Base-by-base conservation (phyloP, 2,797 vertebrate genomes). In the Heterohyrax brucei region DNA sequence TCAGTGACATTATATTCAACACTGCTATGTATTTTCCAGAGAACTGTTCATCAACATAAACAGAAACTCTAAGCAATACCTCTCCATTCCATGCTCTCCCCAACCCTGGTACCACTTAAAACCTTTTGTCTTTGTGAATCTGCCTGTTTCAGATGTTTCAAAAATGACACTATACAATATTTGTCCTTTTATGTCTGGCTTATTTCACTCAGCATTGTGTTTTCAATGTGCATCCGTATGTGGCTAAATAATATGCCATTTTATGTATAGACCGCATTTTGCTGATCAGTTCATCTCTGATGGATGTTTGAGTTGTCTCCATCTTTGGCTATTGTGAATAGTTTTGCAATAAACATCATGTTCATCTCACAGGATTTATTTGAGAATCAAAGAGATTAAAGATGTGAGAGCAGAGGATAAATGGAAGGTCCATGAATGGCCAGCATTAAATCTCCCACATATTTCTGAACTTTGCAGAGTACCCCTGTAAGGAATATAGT, bases 381-480 rank as follows among this genome's bases (percentile, higher is more conserved):
- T 62, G 12, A 93, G 61, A 16, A 61, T 89, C 76, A 33, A 83
- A 81, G 50, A 59, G 76, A 84, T 86, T 12, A 85, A 19, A 18
- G 44, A 61, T 77, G 0, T 89, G 89, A 87, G 81, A 87, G 61
- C n/a, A 53, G 33, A 14, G 66, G 13, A 75, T 79, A 89, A 83
- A 82, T 53, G 24, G n/a, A 59, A 56, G 61, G 30, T n/a, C 30
- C 4, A 4, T 59, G 62, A 13, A 46, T 91, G 78, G 62, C 48
- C 80, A 13, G 56, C 50, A 19, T 48, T 10, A 46, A 87, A 95
- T 26, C 28, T 73, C 64, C 66, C n/a, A 24, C 56, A 24, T 28
- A 44, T 30, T 73, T 92, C 61, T 78, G 1, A 94, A 66, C 22
- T 93, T 83, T 79, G 46, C 73, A 93, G 39, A 80, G 12, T 39